A percentile compares a stretch with the other conserved stretches of the same genome.
Evolutionary conservation across 2,888 invertebrate genomes (phyloP).

Genomic region (Linhomoeus sp.): DNA sequence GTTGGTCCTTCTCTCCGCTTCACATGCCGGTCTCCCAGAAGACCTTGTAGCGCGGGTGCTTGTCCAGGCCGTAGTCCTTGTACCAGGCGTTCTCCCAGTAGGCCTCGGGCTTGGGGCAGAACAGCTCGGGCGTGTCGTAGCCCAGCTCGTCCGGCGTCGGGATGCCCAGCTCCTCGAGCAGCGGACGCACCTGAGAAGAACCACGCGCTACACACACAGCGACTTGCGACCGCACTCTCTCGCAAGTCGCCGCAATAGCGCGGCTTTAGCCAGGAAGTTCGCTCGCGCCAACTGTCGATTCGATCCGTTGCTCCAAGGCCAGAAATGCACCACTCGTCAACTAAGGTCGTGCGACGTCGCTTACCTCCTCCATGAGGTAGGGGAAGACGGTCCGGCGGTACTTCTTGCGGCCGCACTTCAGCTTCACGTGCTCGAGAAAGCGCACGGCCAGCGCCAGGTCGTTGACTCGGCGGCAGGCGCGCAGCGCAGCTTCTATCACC

Average conservation of each 20-base stretch:
- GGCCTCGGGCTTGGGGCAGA: conserved; percentile 47
- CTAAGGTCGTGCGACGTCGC: not conserved
- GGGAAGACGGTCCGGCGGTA: conserved; percentile 36
- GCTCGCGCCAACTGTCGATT: too few relatives aligned
- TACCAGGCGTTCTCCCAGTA: conserved; percentile 27
- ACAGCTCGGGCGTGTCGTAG: conserved; percentile 87
- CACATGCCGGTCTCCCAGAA: not conserved
- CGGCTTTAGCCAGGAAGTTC: too few relatives aligned
- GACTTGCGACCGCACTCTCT: too few relatives aligned
- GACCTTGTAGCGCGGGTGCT: conserved; percentile 11
- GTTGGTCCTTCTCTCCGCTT: too few relatives aligned
- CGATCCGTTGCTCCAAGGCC: too few relatives aligned
- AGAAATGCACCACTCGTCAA: not conserved
- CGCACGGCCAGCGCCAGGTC: conserved; percentile 79
- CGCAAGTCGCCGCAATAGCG: too few relatives aligned
- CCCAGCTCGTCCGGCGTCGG: conserved; percentile 84
- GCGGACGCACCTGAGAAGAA: conserved; percentile 78
- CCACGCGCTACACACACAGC: too few relatives aligned
- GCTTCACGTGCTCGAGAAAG: conserved; percentile 70
- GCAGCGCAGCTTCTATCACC: conserved; percentile 23
- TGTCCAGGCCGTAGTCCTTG: conserved; percentile 22
- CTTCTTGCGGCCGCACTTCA: conserved; percentile 43
- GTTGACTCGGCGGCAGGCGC: conserved; percentile 74
- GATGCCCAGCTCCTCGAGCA: conserved; percentile 75
- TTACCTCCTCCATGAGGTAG: conserved; percentile 28